Evolutionary conservation across 2,888 invertebrate genomes (phyloP).

Genomic region (Diadegma fenestrale): DNA sequence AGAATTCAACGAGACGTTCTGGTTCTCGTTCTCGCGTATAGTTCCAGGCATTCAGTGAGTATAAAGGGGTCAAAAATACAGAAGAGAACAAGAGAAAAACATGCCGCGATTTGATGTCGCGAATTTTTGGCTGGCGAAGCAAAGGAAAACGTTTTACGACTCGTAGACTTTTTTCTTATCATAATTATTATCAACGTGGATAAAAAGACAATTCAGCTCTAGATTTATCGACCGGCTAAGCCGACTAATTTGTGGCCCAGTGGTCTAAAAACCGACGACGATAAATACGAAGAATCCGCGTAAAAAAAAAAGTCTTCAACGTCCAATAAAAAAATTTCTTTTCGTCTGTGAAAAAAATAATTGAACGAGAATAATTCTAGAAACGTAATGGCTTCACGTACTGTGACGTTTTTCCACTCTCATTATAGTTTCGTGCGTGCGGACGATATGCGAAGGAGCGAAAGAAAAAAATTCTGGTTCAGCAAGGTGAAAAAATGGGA

Average conservation of each 20-base stretch:
- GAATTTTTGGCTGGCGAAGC: background rate
- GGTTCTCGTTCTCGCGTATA: background rate
- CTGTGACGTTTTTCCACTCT: background rate
- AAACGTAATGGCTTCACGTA: background rate
- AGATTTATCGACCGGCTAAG: background rate
- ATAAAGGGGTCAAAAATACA: slow-evolving; percentile 6
- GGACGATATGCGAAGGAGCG: background rate
- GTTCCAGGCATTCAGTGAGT: background rate
- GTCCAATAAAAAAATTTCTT: background rate
- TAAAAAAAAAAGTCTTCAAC: background rate
- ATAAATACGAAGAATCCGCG: background rate
- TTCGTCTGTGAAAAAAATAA: background rate
- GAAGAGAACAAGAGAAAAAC: slow-evolving; percentile 5
- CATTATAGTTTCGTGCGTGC: background rate
- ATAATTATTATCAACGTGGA: background rate
- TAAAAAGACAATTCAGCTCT: background rate
- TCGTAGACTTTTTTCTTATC: background rate
- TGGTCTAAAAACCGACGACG: background rate
- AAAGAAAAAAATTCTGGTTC: background rate
- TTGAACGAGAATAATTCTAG: background rate
- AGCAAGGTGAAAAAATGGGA: background rate
- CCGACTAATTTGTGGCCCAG: background rate
- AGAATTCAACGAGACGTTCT: slow-evolving; percentile 33
- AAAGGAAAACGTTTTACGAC: background rate
- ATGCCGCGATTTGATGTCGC: background rate